Percentiles rank a stretch among this genome's conserved stretches.
Conservation (phyloP, 2,797 vertebrate genomes). For the Emydoidea blandingii region DNA sequence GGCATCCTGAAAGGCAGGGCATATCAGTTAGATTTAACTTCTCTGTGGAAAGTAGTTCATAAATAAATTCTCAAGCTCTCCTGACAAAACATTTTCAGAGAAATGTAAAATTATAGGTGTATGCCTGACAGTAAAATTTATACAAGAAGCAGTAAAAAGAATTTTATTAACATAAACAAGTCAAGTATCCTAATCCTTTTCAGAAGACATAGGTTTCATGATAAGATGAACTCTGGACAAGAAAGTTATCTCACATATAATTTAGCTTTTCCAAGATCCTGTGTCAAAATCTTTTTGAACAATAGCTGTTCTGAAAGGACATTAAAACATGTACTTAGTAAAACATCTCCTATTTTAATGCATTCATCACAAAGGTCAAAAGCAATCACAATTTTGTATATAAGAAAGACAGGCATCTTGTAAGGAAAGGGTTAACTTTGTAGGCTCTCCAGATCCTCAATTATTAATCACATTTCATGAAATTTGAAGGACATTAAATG, state of each 20-base stretch:
- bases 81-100: constrained; percentile 77
- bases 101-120: constrained; percentile 75
- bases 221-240: constrained; percentile 41
- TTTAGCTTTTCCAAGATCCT: constrained; percentile 29
- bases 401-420: neutral
- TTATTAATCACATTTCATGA: constrained; percentile 61
- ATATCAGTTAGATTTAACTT: constrained; percentile 69
- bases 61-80: constrained; percentile 68
- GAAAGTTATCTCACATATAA: constrained; percentile 51
- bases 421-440: constrained; percentile 41
- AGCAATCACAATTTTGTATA: neutral
- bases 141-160: constrained; percentile 63
- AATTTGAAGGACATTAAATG: constrained; percentile 74
- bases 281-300: constrained; percentile 22
- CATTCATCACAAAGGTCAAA: neutral
- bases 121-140: constrained; percentile 72
- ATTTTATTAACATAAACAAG: constrained; percentile 75
- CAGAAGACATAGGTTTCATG: constrained; percentile 49
- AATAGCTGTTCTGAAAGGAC: constrained; percentile 31
- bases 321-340: neutral
- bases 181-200: constrained; percentile 68
- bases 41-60: constrained; percentile 66
- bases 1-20: constrained; percentile 56
- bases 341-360: neutral
- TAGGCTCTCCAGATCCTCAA: constrained; percentile 16